These are phyloP conservation scores for Macrophya annulata DNA, from an alignment of 2,888 invertebrate species.

Conservation along the genomic window DNA sequence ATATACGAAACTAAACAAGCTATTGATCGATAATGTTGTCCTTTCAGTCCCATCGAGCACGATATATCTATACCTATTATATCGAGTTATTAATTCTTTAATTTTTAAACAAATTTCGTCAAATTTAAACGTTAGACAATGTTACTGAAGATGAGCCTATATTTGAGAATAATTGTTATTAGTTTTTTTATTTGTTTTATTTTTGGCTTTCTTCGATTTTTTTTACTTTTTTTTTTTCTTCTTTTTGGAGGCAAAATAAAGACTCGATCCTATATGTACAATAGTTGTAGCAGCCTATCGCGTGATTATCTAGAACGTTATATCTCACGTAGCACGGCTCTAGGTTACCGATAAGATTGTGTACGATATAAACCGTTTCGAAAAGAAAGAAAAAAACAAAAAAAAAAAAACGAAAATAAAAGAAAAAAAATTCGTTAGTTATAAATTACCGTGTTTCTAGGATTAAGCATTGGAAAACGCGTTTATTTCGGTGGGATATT, in stretches of 20 bases:
- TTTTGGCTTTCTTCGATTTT: not conserved
- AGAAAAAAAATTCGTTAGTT: not conserved
- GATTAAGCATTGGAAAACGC: not conserved
- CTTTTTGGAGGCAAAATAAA: not conserved
- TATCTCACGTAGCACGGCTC: slow-evolving; percentile 24
- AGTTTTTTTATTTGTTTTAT: no score
- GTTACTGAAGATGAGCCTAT: not conserved
- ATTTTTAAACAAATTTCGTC: not conserved
- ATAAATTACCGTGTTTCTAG: slow-evolving; percentile 13
- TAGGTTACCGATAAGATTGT: slow-evolving; percentile 50
- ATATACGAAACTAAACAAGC: not conserved
- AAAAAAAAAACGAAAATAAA: no score
- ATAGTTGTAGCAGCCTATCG: slow-evolving; percentile 2
- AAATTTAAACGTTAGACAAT: not conserved
- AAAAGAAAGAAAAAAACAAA: not conserved
- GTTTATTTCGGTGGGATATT: not conserved
- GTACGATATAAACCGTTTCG: not conserved
- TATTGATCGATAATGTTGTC: slow-evolving; percentile 29
- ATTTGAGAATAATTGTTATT: not conserved
- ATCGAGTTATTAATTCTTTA: not conserved
- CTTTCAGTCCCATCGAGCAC: not conserved
- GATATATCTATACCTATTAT: not conserved
- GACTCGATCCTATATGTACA: not conserved
- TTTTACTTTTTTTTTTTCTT: not conserved
- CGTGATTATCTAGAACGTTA: slow-evolving; percentile 8